Base-by-base conservation (phyloP, 1,140 invertebrate genomes). In the Drosophila simulans region DNA sequence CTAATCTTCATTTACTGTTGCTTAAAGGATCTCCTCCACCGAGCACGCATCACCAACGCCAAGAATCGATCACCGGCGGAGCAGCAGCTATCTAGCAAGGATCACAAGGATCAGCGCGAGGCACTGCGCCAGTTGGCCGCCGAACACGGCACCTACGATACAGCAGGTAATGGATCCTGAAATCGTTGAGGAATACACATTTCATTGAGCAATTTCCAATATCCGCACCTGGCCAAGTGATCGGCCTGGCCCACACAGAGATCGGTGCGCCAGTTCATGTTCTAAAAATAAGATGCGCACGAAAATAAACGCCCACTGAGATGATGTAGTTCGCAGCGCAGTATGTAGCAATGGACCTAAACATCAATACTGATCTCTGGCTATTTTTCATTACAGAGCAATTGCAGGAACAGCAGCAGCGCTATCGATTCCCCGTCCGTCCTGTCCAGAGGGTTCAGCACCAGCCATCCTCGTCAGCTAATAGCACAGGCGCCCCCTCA, bases 371-470 rank as follows among this genome's bases (percentile, higher is more conserved):
- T 66, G 59, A 63, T 64, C 34, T 42, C 39, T 55, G 45, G 27
- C 5, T 45, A 7, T 69, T 48, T 73, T 48, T 34, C 46, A 34
- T 77, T 68, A n/a, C 64, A 92, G 79, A 92, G 75, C 81, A 80
- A 76, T 43, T 89, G 42, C 89, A 80, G 55, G 90, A 91, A 54
- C 89, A 90, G 49, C 90, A 91, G 39, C 88, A 88, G 51, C 86
- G 91, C 34, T 92, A 77, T 65, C 91, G 91, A 55, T 92, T 90
- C 40, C 91, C 91, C 11, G 91, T 92, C 34, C 84, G 91, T 34
- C 91, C 91, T 39, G 85, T 92, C 64, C 91, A 92, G 48, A 72
- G 91, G 54, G 82, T 92, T 5, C 91, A 79, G 71, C 86, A 77
- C 66, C 86, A 90, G 39, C 85, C 68, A 4, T 51, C 59, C 48